Base-by-base conservation (phyloP, 2,888 invertebrate species). In the Caradrina kadenii region DNA sequence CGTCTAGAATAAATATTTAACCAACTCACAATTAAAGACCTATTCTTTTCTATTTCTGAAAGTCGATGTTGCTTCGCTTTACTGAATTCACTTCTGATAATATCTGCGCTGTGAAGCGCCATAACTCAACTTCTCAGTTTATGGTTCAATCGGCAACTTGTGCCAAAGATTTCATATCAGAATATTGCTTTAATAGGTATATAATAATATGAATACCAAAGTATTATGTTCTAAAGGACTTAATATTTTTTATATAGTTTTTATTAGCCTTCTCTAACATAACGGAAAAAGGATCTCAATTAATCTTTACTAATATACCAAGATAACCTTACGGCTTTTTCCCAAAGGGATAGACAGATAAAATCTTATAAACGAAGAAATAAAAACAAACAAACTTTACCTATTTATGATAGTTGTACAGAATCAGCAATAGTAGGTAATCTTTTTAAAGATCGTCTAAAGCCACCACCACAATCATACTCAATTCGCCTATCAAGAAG, bases 151-250 rank as follows among this genome's bases (percentile, higher is more conserved):
- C 59, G 55, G 61, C 69, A 69, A 75, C 48, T 35, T 65, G 35
- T 61, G 75, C 61, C 53, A 70, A 50, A 75, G 64, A 75, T 75
- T 64, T 61, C 52, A 48, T 70, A 75, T 75, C 70, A 70, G 75
- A 75, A 75, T 75, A 75, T 75, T 74, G 55, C 60, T 63, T 45
- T 39, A 73, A 69, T 58, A 49, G 17, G 17, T 45, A 49, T 13
- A 42, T 35, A 49, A 59, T 72, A 39, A 65, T 54, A n/a, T 65
- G 53, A 22, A 63, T 42, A 69, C 39, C 48, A n/a, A n/a, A n/a
- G n/a, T n/a, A n/a, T n/a, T n/a, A n/a, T n/a, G n/a, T n/a, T n/a
- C n/a, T n/a, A n/a, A 11, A 7, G 31, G 31, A 7, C 31, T 31
- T 31, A 31, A 31, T 31, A 5, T 26, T 26, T 26, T 26, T 26